Base-by-base conservation (phyloP, 2,888 invertebrate species). In the Euplagia quadripunctaria region DNA sequence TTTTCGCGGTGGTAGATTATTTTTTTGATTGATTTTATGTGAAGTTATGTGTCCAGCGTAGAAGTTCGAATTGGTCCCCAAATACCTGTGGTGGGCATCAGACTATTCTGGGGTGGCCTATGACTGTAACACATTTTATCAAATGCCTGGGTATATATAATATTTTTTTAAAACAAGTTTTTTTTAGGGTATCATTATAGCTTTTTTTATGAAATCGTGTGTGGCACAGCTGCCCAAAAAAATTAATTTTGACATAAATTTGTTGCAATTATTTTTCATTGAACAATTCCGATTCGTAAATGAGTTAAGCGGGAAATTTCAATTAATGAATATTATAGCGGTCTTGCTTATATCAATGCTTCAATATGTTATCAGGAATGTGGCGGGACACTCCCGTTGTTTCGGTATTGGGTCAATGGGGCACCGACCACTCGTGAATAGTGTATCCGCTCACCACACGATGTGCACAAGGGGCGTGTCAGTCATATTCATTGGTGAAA, bases 401-500 rank as follows among this genome's bases (percentile, higher is more conserved):
- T 9, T 46, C n/a, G 61, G 69, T 20, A 49, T 4, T 61, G 31
- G 69, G 69, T 69, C 61, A 69, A 46, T 46, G 61, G 68, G 55
- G 46, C 61, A 61, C 61, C 58, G 46, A 9, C 7, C 42, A 42
- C 14, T 43, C 6, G 12, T 17, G 31, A 20, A 31, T 31, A 17
- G 17, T 61, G 6, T 16, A 43, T 61, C 31, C 46, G 20, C 31
- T 20, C 12, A 31, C 11, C 17, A 49, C 31, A 43, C n/a, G 42
- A 43, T 14, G n/a, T 8, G 46, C 58, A 43, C 20, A 16, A 58
- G 11, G 77, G 78, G 75, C 76, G 74, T 76, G 75, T 67, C 78
- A 9, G 55, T 31, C 17, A 17, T 41, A 58, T 67, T 11, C 17
- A 71, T 64, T 52, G 41, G 66, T 14, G 12, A 63, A 67, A 71